Percentiles rank a stretch among this genome's conserved stretches.
Evolutionary conservation across 2,888 invertebrate genomes (phyloP).

Genomic region (Lamellibrachia columna): DNA sequence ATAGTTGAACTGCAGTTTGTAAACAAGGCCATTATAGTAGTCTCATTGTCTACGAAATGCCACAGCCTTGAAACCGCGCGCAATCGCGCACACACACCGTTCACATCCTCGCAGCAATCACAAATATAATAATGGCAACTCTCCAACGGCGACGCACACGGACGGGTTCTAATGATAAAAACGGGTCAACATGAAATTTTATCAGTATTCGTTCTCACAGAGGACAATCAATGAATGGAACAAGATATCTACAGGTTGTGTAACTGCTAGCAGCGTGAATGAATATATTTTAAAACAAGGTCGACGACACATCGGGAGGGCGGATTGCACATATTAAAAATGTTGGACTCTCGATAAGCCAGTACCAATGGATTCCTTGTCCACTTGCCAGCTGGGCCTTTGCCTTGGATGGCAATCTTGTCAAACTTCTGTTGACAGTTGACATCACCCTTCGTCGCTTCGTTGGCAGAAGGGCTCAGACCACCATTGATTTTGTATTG

Average conservation of each 20-base stretch:
- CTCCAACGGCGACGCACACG: neutral
- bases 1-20: neutral
- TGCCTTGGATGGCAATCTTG: neutral
- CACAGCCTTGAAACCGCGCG: neutral
- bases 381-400: too few species aligned
- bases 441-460: slow-evolving; percentile 4
- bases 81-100: neutral
- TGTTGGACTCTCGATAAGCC: too few species aligned
- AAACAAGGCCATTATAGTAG: too few species aligned
- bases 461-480: neutral
- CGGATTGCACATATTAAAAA: too few species aligned
- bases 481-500: too few species aligned
- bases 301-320: too few species aligned
- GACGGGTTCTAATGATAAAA: neutral
- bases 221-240: too few species aligned
- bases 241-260: too few species aligned
- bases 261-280: too few species aligned
- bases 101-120: neutral
- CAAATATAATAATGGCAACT: neutral
- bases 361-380: too few species aligned
- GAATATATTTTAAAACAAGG: too few species aligned
- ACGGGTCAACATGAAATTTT: neutral
- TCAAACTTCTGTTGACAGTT: slow-evolving; percentile 16
- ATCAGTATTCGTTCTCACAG: neutral
- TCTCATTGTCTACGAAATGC: neutral